Evolutionary conservation across 2,797 vertebrate genomes (phyloP), one percentile per base, ranked within the genome.

Genomic region (Hephaestus fuliginosus): DNA sequence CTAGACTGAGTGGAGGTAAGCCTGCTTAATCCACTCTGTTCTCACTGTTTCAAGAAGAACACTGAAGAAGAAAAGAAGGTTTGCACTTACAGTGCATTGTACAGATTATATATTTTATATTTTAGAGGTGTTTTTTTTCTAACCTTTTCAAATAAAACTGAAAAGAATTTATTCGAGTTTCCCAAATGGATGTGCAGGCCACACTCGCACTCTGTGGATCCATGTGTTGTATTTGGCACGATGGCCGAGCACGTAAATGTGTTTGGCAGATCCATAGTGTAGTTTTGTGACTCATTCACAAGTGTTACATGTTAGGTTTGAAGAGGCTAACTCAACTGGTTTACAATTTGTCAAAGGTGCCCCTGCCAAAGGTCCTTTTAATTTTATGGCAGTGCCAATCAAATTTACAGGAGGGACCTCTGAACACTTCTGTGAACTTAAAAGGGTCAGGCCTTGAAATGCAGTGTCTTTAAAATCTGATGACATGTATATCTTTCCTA

Each of bases 401-500:
- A 92, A 83, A 85, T 89, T 91, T 89, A 88, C 81, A 85, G 82
- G 70, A 74, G 75, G 74, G 65, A 89, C 78, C 82, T 81, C 82
- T 79, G 86, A 78, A 85, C 57, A 74, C 74, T 78, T 77, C 79
- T 72, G 78, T 30, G 30, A 82, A 87, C 77, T 80, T 71, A 63
- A 83, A 84, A 76, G 77, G 65, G 80, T 86, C 70, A 76, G 49
- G 78, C 39, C 58, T 74, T 69, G 78, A 76, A 81, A 86, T 83
- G 65, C 73, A 70, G 49, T 70, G 52, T 68, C 53, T 76, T 48
- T 86, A 83, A 89, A 91, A 90, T 68, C 36, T 58, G 74, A 85
- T 81, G 88, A 92, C 89, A 87, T 90, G 77, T 92, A 82, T 86
- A 93, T 89, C 82, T 89, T 84, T 78, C 88, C 84, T 76, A 6